Conservation (phyloP, 2,888 invertebrate species). For the Catocala sponsa region DNA sequence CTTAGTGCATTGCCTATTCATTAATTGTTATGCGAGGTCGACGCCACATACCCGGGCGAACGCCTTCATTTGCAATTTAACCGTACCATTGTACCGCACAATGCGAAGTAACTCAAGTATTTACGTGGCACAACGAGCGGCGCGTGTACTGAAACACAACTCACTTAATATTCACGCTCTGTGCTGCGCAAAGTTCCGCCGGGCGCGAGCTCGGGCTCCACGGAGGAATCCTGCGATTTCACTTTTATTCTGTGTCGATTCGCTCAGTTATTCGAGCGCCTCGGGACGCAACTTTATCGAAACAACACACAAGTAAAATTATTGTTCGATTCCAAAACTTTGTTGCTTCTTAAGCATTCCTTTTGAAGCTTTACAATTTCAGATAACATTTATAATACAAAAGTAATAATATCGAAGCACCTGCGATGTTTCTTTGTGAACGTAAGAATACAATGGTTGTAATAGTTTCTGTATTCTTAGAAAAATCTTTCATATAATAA, state of each 20-base stretch:
- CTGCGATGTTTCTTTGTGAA: constrained; percentile 4
- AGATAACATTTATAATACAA: constrained; percentile 21
- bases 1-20: constrained; percentile 31
- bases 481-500: constrained; percentile 10
- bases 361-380: constrained; percentile 15
- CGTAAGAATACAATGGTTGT: constrained; percentile 2
- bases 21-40: constrained; percentile 19
- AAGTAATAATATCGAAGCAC: constrained; percentile 19
- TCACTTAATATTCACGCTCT: constrained; percentile 28
- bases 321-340: constrained; percentile 28
- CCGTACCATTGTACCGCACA: constrained; percentile 1
- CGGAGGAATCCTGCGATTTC: constrained; percentile 15
- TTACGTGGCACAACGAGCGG: not conserved
- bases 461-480: constrained; percentile 1
- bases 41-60: constrained; percentile 1
- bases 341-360: constrained; percentile 24
- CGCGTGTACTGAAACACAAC: constrained; percentile 3
- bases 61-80: constrained; percentile 6
- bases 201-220: not conserved
- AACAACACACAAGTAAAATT: constrained; percentile 22
- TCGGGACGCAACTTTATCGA: constrained; percentile 18
- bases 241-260: constrained; percentile 8
- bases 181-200: constrained; percentile 16
- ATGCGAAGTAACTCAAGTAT: constrained; percentile 7
- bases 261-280: constrained; percentile 17